Conservation (phyloP, 2,888 invertebrate species). For the Cataglyphis altisquamis region DNA sequence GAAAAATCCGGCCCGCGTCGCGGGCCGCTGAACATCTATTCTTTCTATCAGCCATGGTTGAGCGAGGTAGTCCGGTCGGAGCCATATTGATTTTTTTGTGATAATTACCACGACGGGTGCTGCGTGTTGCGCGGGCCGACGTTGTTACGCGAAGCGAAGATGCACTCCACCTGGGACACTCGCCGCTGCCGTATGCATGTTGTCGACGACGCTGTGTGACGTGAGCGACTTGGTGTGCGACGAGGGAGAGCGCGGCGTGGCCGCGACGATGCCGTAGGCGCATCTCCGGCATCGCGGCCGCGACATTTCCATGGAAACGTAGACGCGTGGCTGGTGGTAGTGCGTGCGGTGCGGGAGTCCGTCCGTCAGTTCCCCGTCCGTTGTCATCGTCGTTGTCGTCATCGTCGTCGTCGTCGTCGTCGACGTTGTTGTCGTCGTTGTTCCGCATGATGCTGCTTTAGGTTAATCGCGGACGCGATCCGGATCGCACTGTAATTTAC, state of each 20-base stretch:
- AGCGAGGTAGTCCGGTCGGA: not conserved
- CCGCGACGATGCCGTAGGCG: conserved; percentile 38
- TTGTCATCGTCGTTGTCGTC: not conserved
- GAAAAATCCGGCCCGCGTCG: too few relatives aligned
- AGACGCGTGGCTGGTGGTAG: conserved; percentile 34
- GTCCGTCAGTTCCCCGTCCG: conserved; percentile 2
- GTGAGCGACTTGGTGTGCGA: conserved; percentile 1
- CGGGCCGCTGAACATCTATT: not conserved
- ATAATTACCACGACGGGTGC: conserved; percentile 21
- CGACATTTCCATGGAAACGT: conserved; percentile 46
- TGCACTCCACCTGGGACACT: conserved; percentile 1
- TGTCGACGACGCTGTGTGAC: conserved; percentile 19
- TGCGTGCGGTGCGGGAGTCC: conserved; percentile 16
- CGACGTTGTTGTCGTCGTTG: not conserved
- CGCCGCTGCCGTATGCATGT: not conserved
- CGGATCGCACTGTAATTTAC: not conserved
- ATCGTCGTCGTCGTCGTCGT: not conserved
- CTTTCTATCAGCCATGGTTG: not conserved
- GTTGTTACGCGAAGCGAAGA: conserved; percentile 22
- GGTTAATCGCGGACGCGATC: conserved; percentile 3
- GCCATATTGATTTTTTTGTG: conserved; percentile 37
- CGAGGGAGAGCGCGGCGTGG: not conserved
- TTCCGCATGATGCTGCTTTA: conserved; percentile 15
- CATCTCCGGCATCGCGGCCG: conserved; percentile 20
- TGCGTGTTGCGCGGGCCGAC: conserved; percentile 23